Evolutionary conservation across 2,888 invertebrate genomes (phyloP).

Genomic region (Agonopterix heracliana): DNA sequence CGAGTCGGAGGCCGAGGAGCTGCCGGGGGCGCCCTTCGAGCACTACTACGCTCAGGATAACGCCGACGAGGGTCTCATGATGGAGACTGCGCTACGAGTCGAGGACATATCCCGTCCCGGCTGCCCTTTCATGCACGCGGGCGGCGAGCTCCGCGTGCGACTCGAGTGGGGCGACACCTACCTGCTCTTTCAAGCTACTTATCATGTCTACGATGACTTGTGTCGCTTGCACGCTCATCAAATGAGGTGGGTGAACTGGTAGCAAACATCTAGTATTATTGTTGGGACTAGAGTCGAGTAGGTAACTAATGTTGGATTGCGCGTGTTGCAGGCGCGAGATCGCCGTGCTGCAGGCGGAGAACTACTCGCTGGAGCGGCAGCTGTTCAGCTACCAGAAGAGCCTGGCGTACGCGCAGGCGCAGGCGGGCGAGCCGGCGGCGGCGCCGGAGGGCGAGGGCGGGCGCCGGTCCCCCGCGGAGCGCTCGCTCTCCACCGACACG

Average conservation of each 20-base stretch:
- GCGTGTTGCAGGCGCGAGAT: slow-evolving; percentile 81
- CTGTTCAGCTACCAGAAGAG: slow-evolving; percentile 89
- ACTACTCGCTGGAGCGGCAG: slow-evolving; percentile 87
- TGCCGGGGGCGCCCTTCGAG: slow-evolving; percentile 84
- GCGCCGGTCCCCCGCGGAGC: slow-evolving; percentile 73
- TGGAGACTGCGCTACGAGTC: slow-evolving; percentile 85
- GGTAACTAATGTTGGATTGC: not conserved
- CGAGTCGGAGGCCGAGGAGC: slow-evolving; percentile 79
- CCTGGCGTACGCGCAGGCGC: slow-evolving; percentile 82
- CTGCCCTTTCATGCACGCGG: slow-evolving; percentile 82
- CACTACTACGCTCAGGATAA: slow-evolving; percentile 89
- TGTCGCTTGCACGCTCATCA: slow-evolving; percentile 87
- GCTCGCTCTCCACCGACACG: slow-evolving; percentile 81
- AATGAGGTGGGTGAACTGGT: slow-evolving; percentile 80
- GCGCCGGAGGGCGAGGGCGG: slow-evolving; percentile 45
- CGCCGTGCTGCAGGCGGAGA: slow-evolving; percentile 86
- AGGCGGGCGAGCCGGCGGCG: slow-evolving; percentile 64
- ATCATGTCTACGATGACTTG: slow-evolving; percentile 89
- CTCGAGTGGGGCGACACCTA: slow-evolving; percentile 90
- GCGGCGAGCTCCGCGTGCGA: slow-evolving; percentile 84
- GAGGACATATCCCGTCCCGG: slow-evolving; percentile 82
- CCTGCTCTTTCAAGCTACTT: slow-evolving; percentile 86
- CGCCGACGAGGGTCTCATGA: slow-evolving; percentile 86
- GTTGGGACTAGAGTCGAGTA: not conserved
- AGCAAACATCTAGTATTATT: not conserved